Base-by-base conservation (phyloP, 2,888 invertebrate genomes). In the Lordiphosa fenestrarum region DNA sequence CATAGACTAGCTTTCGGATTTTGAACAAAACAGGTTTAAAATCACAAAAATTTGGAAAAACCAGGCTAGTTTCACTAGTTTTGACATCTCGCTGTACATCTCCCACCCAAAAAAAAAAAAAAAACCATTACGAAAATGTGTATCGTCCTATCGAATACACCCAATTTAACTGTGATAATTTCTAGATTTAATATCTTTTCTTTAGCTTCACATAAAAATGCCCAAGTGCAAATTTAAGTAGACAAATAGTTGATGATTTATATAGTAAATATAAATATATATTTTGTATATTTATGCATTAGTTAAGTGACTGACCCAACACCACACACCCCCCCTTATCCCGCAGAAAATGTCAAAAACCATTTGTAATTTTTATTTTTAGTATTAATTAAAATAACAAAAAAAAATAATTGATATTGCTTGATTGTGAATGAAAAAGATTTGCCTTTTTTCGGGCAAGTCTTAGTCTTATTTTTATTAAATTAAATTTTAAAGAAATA, bases 151-250 rank as follows among this genome's bases (percentile, higher is more conserved):
- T 76, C 71, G 71, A 84, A 80, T 84, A 78, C 78, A 86, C 78
- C 71, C 47, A 80, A 84, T 73, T 82, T 65, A 81, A 83, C 84
- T 84, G 84, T 84, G 84, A 84, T 84, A 84, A 84, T 81, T 81
- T 75, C 61, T 53, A 59, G 76, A 23, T 62, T 81, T 61, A 23
- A 44, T 64, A 59, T 78, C 7, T 25, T 25, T 25, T 25, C 25
- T 25, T 25, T 25, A 25, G 25, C 2, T 25, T 25, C 25, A 25
- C 6, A 25, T 6, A 25, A 25, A 6, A 25, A 25, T 25, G 25
- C 25, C 25, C 25, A 25, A 25, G 25, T 25, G 25, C 25, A 25
- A 25, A 25, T 25, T 25, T 25, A 25, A 7, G 46, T 75, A 75
- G 66, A 53, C 53, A 58, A 64, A 63, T 74, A 74, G 64, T 69